These are phyloP conservation scores for Vulpes ferrilata DNA, from an alignment of 2,113 vertebrate species.

Conservation along the genomic window DNA sequence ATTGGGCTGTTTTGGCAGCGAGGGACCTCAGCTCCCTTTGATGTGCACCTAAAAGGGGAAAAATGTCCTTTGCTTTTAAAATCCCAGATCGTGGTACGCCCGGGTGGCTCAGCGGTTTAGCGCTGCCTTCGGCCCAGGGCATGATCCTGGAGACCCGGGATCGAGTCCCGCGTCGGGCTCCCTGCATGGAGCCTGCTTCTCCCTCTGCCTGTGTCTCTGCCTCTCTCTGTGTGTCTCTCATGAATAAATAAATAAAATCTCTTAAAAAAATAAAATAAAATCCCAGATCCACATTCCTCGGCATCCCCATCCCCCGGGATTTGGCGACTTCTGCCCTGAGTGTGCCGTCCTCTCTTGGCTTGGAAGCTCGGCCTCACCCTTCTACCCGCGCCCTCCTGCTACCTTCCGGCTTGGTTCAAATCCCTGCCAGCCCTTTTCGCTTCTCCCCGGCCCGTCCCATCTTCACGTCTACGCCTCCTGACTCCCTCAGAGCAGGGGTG, in stretches of 20 bases:
- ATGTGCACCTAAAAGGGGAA: constrained; percentile 83
- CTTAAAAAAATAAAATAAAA: constrained; percentile 65
- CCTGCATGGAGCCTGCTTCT: too few species aligned
- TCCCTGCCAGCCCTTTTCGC: constrained; percentile 23
- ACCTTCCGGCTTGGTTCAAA: constrained; percentile 42
- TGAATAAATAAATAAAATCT: too few species aligned
- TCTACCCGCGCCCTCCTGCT: fast-evolving
- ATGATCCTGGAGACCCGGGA: too few species aligned
- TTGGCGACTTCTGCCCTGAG: constrained; percentile 68
- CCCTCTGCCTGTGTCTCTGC: too few species aligned
- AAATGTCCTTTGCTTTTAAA: constrained; percentile 85
- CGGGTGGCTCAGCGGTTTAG: too few species aligned
- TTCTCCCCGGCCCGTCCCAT: neutral
- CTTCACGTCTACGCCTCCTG: neutral
- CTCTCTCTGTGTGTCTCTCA: too few species aligned
- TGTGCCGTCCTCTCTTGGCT: constrained; percentile 57
- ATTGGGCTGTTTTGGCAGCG: constrained; percentile 87
- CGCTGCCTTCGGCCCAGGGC: too few species aligned
- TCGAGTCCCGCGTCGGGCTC: too few species aligned
- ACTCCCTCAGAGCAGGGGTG: neutral
- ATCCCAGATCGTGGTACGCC: constrained; percentile 70
- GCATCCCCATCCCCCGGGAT: constrained; percentile 75
- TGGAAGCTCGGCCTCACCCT: constrained; percentile 63
- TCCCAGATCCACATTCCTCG: constrained; percentile 79
- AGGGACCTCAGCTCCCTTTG: constrained; percentile 85